A percentile compares a stretch with the other conserved stretches of the same genome.
phyloP scores from a whole-genome alignment of 2,888 invertebrate genomes.

The Microdon myrmicae region DNA sequence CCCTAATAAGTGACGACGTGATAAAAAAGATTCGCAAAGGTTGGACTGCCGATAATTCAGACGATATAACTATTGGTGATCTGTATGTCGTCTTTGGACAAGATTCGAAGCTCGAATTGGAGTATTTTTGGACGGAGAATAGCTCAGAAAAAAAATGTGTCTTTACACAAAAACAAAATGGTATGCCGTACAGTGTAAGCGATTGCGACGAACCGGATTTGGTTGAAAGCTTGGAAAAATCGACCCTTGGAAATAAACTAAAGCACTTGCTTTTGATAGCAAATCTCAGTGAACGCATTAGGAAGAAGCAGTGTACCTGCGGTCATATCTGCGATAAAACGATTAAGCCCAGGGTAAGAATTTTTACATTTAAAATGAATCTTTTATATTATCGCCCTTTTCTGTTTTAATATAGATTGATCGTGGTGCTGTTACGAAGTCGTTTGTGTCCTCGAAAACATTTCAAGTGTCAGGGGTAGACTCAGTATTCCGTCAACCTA shows the following conservation, averaged over 20 bases:
- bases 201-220: constrained; percentile 60
- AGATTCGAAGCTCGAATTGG: constrained; percentile 78
- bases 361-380: background rate
- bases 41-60: constrained; percentile 82
- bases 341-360: constrained; percentile 56
- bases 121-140: constrained; percentile 82
- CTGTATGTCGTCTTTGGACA: constrained; percentile 83
- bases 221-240: constrained; percentile 56
- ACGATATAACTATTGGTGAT: constrained; percentile 87
- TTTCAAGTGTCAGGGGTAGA: constrained; percentile 48
- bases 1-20: constrained; percentile 63
- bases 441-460: constrained; percentile 58
- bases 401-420: constrained; percentile 53
- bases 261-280: constrained; percentile 66
- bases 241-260: constrained; percentile 62
- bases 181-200: constrained; percentile 58
- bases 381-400: constrained; percentile 2
- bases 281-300: constrained; percentile 64
- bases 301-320: constrained; percentile 63
- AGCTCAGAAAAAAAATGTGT: constrained; percentile 53
- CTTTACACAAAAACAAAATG: constrained; percentile 52
- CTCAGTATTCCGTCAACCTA: constrained; percentile 59
- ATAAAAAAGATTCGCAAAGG: constrained; percentile 70
- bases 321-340: constrained; percentile 64
- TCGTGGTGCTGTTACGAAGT: constrained; percentile 56